These are phyloP conservation scores for Rhagoletis zephyria DNA, from an alignment of 1,140 invertebrate genomes.

Conservation along the genomic window DNA sequence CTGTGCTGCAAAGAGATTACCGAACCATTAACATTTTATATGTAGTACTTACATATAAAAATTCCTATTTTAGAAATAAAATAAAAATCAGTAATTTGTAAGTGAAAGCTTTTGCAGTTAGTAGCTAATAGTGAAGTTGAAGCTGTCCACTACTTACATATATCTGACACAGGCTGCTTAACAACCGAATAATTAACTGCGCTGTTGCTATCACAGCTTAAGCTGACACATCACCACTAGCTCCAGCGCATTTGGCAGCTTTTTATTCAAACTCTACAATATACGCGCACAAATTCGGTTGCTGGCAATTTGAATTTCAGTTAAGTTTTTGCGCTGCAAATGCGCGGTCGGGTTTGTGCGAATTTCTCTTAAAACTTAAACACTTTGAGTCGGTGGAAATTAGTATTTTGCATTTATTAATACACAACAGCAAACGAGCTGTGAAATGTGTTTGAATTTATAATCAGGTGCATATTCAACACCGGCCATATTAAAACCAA, in stretches of 20 bases:
- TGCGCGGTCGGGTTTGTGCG: slow-evolving; percentile 37
- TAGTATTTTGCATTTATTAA: neutral
- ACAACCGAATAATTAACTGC: too few relatives aligned
- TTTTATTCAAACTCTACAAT: neutral
- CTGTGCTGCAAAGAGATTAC: neutral
- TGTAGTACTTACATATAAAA: neutral
- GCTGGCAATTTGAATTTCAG: slow-evolving; percentile 39
- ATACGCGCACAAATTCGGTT: neutral
- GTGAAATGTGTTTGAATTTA: neutral
- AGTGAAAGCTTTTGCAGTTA: neutral
- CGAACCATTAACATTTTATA: neutral
- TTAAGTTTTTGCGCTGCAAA: slow-evolving; percentile 34
- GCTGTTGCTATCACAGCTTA: neutral
- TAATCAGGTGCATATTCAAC: neutral
- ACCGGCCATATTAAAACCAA: neutral
- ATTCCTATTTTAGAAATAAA: neutral
- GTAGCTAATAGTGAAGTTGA: neutral
- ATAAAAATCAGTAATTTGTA: neutral
- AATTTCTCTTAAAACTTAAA: neutral
- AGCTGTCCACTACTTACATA: neutral
- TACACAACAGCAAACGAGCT: neutral
- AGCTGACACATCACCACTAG: neutral
- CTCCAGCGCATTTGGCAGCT: neutral
- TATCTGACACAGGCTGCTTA: too few relatives aligned
- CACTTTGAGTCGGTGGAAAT: neutral